phyloP scores from a whole-genome alignment of 2,797 vertebrate genomes.

The Lepilemur ruficaudatus region DNA sequence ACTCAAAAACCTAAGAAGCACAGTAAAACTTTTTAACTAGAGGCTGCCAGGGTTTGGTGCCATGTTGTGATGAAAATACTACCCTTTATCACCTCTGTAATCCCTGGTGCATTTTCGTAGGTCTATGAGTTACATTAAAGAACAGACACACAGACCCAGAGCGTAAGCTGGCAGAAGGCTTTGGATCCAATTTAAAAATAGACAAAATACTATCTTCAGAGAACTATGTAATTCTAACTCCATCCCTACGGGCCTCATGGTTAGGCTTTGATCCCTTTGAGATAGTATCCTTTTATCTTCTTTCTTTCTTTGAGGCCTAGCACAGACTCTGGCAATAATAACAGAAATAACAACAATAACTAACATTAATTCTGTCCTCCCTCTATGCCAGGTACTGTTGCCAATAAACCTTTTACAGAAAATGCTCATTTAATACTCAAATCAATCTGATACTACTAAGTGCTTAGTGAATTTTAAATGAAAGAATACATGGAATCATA shows the following conservation, averaged over 20 bases:
- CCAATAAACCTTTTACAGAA: not conserved
- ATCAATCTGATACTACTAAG: not conserved
- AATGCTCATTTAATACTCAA: not conserved
- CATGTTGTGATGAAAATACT: not conserved
- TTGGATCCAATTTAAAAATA: not conserved
- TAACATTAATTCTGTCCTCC: not conserved
- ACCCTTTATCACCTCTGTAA: not conserved
- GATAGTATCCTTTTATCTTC: not conserved
- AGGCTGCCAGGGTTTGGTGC: not conserved
- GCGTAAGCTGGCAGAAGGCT: not conserved
- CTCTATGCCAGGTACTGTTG: not conserved
- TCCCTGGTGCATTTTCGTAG: not conserved
- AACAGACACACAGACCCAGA: not conserved
- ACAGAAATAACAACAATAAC: not conserved
- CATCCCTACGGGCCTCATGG: not conserved
- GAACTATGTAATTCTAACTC: not conserved
- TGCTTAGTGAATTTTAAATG: not conserved
- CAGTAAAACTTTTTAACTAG: not conserved
- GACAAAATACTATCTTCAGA: slow-evolving; percentile 8
- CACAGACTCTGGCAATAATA: not conserved
- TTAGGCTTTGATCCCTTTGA: not conserved
- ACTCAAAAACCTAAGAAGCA: slow-evolving; percentile 10
- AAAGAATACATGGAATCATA: not conserved
- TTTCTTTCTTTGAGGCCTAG: not conserved
- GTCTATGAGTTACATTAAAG: not conserved